Percentiles rank a stretch among this genome's conserved stretches.
phyloP scores from a whole-genome alignment of 2,888 invertebrate genomes.

The Eupsilia transversa region DNA sequence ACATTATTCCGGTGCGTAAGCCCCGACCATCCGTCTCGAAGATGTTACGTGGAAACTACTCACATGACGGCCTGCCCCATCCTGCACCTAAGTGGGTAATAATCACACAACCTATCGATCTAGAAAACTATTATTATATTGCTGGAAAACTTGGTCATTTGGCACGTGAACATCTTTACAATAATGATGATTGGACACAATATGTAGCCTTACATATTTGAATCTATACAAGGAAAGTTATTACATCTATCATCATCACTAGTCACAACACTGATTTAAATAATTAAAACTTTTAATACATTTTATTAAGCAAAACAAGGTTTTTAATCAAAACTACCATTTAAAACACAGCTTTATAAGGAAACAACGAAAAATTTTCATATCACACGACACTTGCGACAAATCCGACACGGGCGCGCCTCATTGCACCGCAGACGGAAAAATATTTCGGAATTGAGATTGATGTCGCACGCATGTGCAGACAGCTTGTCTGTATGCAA shows the following conservation, averaged over 20 bases:
- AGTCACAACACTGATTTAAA: conserved; percentile 2
- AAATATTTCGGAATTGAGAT: conserved; percentile 90
- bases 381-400: conserved; percentile 57
- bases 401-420: conserved; percentile 58
- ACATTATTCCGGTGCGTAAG: conserved; percentile 85
- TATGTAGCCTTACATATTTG: neutral
- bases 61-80: conserved; percentile 68
- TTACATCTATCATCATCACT: neutral
- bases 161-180: neutral
- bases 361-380: conserved; percentile 52
- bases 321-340: conserved; percentile 23
- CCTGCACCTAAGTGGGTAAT: conserved; percentile 65
- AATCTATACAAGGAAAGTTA: neutral
- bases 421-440: conserved; percentile 83
- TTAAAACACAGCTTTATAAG: conserved; percentile 30
- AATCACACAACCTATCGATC: conserved; percentile 55
- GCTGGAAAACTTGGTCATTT: conserved; percentile 11
- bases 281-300: neutral
- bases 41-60: conserved; percentile 80
- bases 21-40: conserved; percentile 77
- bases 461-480: conserved; percentile 90
- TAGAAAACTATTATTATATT: conserved; percentile 34
- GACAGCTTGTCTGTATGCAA: conserved; percentile 89
- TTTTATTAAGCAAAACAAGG: neutral
- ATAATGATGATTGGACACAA: neutral